Base-by-base conservation (phyloP, 92 coral and sea anemone species). In the Porites divaricata region DNA sequence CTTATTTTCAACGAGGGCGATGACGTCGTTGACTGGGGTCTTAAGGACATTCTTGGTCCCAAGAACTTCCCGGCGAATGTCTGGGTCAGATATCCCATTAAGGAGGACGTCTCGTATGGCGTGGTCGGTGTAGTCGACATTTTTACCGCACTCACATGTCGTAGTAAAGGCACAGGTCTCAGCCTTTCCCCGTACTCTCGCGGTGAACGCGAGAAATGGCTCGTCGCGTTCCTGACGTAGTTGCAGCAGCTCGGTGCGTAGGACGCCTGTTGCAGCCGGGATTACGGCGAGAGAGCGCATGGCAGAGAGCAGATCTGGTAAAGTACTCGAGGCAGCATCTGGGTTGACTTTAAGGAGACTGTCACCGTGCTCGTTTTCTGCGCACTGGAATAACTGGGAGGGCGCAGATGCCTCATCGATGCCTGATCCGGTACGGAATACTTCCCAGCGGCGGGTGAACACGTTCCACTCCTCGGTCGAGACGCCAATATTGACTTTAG, bases 391-490 rank as follows among this genome's bases (percentile, higher is more conserved):
- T n/a, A n/a, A n/a, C n/a, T n/a, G n/a, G n/a, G n/a, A n/a, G n/a
- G n/a, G n/a, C n/a, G n/a, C n/a, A n/a, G n/a, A n/a, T n/a, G n/a
- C n/a, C n/a, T 75, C 76, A 1, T 66, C 81, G 24, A 75, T 65
- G 67, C 72, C 72, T 51, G 91, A 92, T 6, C 92, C 93, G 2
- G 62, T 35, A 15, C 68, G 41, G 70, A 92, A 92, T 9, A 92
- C 91, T 20, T 86, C 87, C 95, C 92, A 89, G 76, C 89, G 90
- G 21, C 89, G 83, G 54, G 79, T 62, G 49, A 92, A 92, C 2
- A 89, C 85, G 56, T 86, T 92, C 91, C 92, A 92, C n/a, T 89
- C 93, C 25, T 89, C 91, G 20, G 25, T 69, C 22, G 90, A 83
- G 20, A 87, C 79, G 70, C 93, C 93, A 45, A 92, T 78, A 61